Conservation (phyloP, 37 sponge, comb jelly and placozoan species). For the Geodia barretti region DNA sequence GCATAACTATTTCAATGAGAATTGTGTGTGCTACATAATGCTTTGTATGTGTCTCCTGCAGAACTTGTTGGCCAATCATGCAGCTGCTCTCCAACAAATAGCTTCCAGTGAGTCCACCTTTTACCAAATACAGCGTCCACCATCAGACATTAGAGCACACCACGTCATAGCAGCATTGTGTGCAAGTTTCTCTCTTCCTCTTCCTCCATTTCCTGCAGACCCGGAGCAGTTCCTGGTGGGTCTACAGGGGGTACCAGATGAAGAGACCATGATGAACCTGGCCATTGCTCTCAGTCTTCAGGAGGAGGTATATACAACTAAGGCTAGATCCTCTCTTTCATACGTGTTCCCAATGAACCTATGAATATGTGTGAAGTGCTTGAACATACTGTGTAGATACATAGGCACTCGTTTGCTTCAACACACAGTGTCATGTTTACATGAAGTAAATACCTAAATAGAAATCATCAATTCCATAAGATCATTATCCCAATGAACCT, state of each 20-base stretch:
- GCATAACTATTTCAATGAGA: not conserved
- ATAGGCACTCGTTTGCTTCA: no score
- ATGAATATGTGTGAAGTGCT: no score
- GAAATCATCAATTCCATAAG: no score
- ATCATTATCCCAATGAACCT: no score
- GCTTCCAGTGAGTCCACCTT: slow-evolving; percentile 37
- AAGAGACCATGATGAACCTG: slow-evolving; percentile 92
- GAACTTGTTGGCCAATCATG: slow-evolving; percentile 39
- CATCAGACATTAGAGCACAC: not conserved
- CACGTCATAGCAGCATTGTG: not conserved
- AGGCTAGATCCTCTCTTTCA: no score
- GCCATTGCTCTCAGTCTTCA: slow-evolving; percentile 85
- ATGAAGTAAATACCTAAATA: no score
- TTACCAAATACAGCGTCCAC: not conserved
- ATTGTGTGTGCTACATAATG: not conserved
- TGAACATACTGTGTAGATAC: no score
- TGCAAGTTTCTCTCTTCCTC: not conserved
- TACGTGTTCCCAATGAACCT: no score
- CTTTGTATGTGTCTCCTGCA: not conserved
- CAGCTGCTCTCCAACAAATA: slow-evolving; percentile 48
- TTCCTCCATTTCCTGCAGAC: slow-evolving; percentile 6
- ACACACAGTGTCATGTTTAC: no score
- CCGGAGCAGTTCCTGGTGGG: slow-evolving; percentile 70
- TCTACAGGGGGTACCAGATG: slow-evolving; percentile 65
- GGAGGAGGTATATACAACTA: slow-evolving; percentile 16